These are phyloP conservation scores for Dynastes hyllus DNA, from an alignment of 2,888 invertebrate genomes.

Conservation along the genomic window DNA sequence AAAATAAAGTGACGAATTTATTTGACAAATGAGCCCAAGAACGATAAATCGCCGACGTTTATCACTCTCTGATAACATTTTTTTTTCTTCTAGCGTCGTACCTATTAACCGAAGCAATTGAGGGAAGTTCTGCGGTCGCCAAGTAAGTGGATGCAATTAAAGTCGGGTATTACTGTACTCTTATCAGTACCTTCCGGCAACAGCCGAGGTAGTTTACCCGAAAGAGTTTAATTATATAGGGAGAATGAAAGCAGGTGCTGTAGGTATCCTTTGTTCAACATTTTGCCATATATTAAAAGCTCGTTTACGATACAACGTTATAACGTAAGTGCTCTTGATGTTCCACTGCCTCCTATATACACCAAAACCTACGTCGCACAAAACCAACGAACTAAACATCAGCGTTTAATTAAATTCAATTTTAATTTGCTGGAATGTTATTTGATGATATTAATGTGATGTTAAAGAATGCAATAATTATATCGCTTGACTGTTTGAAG, in stretches of 20 bases:
- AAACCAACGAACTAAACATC: conserved; percentile 9
- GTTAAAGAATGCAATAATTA: neutral
- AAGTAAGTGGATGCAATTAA: conserved; percentile 52
- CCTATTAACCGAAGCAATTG: conserved; percentile 50
- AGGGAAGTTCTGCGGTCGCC: conserved; percentile 48
- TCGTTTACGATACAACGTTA: conserved; percentile 34
- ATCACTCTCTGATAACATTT: conserved; percentile 50
- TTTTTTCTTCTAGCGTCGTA: conserved; percentile 49
- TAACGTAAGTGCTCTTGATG: conserved; percentile 14
- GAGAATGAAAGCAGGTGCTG: conserved; percentile 53
- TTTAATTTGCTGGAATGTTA: conserved; percentile 11
- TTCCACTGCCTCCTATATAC: conserved; percentile 4
- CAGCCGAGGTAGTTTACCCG: conserved; percentile 50
- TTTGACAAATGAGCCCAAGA: conserved; percentile 39
- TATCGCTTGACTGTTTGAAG: neutral
- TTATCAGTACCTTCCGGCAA: conserved; percentile 54
- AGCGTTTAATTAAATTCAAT: conserved; percentile 33
- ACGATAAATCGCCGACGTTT: conserved; percentile 52
- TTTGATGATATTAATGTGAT: neutral
- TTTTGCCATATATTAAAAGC: conserved; percentile 47
- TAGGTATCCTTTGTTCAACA: conserved; percentile 50
- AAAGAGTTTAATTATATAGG: conserved; percentile 55
- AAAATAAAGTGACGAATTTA: conserved; percentile 25
- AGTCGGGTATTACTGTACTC: conserved; percentile 49
- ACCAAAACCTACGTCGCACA: neutral